These are phyloP conservation scores for Poeciliopsis occidentalis DNA, from an alignment of 2,113 vertebrate genomes.

Conservation along the genomic window DNA sequence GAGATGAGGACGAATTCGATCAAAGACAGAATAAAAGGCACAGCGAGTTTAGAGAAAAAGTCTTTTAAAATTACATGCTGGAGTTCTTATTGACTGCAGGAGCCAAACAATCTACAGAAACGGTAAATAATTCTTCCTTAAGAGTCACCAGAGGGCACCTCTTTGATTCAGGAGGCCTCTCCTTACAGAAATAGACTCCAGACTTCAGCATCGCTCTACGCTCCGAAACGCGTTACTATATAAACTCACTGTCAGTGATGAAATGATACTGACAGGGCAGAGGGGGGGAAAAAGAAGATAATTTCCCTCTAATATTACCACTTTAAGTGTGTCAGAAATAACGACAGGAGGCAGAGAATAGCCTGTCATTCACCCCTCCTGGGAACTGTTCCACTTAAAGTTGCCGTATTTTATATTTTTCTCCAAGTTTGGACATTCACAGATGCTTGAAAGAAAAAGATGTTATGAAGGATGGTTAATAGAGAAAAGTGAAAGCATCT, in stretches of 20 bases:
- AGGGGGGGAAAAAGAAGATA: constrained; percentile 35
- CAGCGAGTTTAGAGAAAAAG: constrained; percentile 21
- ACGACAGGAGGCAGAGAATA: constrained; percentile 69
- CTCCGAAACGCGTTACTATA: constrained; percentile 33
- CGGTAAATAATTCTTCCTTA: constrained; percentile 25
- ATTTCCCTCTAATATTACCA: constrained; percentile 58
- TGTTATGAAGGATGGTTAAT: neutral
- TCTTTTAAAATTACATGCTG: constrained; percentile 24
- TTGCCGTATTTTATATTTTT: constrained; percentile 46
- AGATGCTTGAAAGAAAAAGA: constrained; percentile 16
- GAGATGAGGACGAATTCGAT: constrained; percentile 11
- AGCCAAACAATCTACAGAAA: constrained; percentile 23
- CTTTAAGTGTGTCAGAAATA: constrained; percentile 67
- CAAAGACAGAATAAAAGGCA: constrained; percentile 23
- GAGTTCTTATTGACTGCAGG: constrained; percentile 11
- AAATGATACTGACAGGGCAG: constrained; percentile 59
- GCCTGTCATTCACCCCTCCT: constrained; percentile 61
- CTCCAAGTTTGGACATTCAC: constrained; percentile 30
- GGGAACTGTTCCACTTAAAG: constrained; percentile 73
- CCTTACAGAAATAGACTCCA: constrained; percentile 39
- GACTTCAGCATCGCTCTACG: constrained; percentile 24
- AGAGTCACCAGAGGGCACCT: constrained; percentile 4
- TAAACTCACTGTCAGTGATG: constrained; percentile 39
- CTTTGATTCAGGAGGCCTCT: constrained; percentile 20
- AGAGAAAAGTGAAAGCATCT: constrained; percentile 2